Evolutionary conservation across 2,888 invertebrate genomes (phyloP).

Genomic region (Machimus atricapillus): DNA sequence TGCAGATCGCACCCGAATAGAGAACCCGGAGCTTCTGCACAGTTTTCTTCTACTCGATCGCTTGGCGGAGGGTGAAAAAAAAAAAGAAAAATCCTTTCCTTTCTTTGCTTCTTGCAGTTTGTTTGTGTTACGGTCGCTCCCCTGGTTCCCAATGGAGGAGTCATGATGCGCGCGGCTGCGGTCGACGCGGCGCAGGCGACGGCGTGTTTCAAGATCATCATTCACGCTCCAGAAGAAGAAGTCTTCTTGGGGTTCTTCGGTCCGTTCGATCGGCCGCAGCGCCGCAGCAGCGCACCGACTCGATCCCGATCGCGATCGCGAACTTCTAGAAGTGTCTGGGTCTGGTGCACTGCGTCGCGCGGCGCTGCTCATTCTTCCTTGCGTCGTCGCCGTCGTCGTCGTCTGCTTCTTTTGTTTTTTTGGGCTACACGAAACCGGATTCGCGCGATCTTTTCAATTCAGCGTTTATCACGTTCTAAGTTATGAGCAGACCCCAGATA

Average conservation of each 20-base stretch:
- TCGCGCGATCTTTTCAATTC: conserved; percentile 8
- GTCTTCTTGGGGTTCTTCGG: conserved; percentile 5
- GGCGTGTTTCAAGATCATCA: conserved; percentile 9
- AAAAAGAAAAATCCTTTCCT: conserved; percentile 25
- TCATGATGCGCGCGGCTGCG: not conserved
- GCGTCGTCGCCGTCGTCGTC: not conserved
- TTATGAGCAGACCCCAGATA: not conserved
- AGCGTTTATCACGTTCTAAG: conserved; percentile 7
- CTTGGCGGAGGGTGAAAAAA: conserved; percentile 16
- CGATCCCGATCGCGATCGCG: not conserved
- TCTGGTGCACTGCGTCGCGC: not conserved
- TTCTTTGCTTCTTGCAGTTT: not conserved
- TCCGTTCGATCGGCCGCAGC: not conserved
- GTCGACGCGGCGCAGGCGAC: not conserved
- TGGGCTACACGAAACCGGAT: not conserved
- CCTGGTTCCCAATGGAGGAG: conserved; percentile 4
- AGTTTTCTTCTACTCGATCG: not conserved
- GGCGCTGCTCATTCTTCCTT: not conserved
- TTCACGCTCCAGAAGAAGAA: conserved; percentile 23
- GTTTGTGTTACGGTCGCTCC: conserved; percentile 24
- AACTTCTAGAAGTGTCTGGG: conserved; percentile 26
- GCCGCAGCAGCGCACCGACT: not conserved
- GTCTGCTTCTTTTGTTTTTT: not conserved
- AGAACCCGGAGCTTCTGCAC: not conserved
- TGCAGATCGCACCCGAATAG: not conserved